Base-by-base conservation (phyloP, 2,888 invertebrate species). In the Carpatolechia fugitivella region DNA sequence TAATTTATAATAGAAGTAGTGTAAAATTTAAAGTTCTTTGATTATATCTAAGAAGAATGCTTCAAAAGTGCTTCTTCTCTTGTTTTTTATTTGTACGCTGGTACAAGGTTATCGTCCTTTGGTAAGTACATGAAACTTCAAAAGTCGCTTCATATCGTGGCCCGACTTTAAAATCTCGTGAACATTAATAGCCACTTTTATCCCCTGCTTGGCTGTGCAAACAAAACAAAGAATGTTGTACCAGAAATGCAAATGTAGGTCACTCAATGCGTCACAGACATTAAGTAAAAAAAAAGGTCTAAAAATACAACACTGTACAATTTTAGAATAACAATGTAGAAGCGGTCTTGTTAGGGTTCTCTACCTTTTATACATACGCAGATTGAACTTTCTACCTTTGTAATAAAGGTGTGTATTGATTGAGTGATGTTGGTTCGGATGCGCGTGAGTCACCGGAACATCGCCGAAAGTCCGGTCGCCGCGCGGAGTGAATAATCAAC, bases 371-470 rank as follows among this genome's bases (percentile, higher is more conserved):
- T 16, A 8, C 18, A 24, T n/a, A 18, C 13, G 16, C 11, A 50
- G 3, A 50, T 24, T 36, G 14, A 36, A 14, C 36, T 24, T 40
- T 52, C 6, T 6, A 0, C 6, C 4, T 10, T 18, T 40, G 18
- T 10, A 14, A 40, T 60, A 72, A 53, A 57, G 65, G 64, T 62
- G 58, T 55, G 52, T 63, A 59, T 66, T 14, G 58, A 49, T 53
- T 52, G n/a, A n/a, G n/a, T n/a, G 50, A 14, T 36, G 54, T 52
- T 52, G 56, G 59, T 65, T 68, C 77, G 81, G 81, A 81, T 76
- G 71, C 69, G 53, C 49, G 29, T 50, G 85, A 85, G 68, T 87
- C 86, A 87, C 85, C 85, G 85, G 85, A 85, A 84, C 82, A 74
- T 74, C 67, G 73, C 74, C 78, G 74, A 54, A 76, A 78, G 77